Conservation (phyloP, 1,140 invertebrate genomes). For the Oryctes rhinoceros region DNA sequence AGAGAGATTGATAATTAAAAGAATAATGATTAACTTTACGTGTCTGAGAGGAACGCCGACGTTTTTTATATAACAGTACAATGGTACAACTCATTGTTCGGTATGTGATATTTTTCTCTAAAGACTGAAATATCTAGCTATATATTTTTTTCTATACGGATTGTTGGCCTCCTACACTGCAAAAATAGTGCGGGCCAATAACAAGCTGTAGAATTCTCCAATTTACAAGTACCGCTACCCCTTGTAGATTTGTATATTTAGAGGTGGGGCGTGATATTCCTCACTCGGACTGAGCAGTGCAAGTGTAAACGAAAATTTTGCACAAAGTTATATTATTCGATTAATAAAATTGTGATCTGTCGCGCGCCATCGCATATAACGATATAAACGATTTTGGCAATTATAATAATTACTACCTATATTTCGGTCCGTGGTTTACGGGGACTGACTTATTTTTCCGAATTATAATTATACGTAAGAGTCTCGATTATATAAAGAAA, state of each 20-base stretch:
- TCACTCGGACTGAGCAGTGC: constrained; percentile 51
- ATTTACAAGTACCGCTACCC: constrained; percentile 34
- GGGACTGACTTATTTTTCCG: constrained; percentile 47
- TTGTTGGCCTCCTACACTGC: not conserved
- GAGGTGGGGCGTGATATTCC: constrained; percentile 45
- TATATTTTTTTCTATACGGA: constrained; percentile 53
- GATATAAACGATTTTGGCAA: constrained; percentile 54
- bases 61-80: constrained; percentile 42
- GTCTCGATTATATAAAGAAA: constrained; percentile 47
- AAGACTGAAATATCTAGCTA: constrained; percentile 60
- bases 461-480: constrained; percentile 47
- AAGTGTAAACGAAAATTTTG: constrained; percentile 50
- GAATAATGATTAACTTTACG: constrained; percentile 60
- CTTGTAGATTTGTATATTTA: constrained; percentile 41
- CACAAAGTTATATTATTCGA: constrained; percentile 56
- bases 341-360: constrained; percentile 54
- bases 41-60: constrained; percentile 52
- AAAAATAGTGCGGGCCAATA: not conserved
- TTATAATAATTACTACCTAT: constrained; percentile 40
- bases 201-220: constrained; percentile 28
- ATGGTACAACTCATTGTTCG: constrained; percentile 53
- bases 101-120: constrained; percentile 60
- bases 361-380: constrained; percentile 58
- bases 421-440: constrained; percentile 39
- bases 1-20: constrained; percentile 53